Evolutionary conservation across 2,113 vertebrate species (phyloP).

Genomic region (Abramis brama): DNA sequence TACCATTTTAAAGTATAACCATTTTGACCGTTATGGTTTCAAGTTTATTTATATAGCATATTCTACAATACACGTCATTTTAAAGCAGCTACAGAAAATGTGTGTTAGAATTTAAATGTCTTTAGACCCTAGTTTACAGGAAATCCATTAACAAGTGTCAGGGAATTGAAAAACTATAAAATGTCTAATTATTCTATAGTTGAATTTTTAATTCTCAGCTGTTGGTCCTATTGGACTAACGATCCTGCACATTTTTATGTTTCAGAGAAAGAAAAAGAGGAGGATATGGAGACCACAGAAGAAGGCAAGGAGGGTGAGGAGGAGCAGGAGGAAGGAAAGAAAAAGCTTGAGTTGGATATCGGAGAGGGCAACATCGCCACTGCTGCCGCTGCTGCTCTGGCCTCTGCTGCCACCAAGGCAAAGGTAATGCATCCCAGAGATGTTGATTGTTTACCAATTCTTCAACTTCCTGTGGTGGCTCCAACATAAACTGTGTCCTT

Average conservation of each 20-base stretch:
- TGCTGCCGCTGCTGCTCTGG: constrained; percentile 93
- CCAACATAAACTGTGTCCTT: background rate
- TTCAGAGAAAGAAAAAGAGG: constrained; percentile 76
- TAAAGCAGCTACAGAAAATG: too few relatives aligned
- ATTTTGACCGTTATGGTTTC: too few relatives aligned
- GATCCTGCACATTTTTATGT: background rate
- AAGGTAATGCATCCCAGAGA: constrained; percentile 81
- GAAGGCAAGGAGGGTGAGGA: constrained; percentile 89
- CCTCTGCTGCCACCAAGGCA: constrained; percentile 98
- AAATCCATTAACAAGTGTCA: background rate
- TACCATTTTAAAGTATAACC: too few relatives aligned
- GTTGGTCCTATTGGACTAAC: background rate
- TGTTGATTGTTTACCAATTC: background rate
- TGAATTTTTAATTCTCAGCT: too few relatives aligned
- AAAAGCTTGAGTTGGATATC: constrained; percentile 90
- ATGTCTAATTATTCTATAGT: background rate
- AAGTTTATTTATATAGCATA: too few relatives aligned
- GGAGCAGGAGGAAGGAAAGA: constrained; percentile 82
- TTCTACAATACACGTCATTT: too few relatives aligned
- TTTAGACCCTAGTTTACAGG: background rate
- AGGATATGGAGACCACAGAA: constrained; percentile 77
- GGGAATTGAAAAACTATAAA: background rate
- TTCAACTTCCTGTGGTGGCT: background rate
- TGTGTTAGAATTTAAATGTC: too few relatives aligned
- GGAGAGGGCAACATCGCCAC: constrained; percentile 96